A percentile compares a stretch with the other conserved stretches of the same genome.
These are phyloP conservation scores for Myopa testacea DNA, from an alignment of 2,888 invertebrate species.

Conservation along the genomic window DNA sequence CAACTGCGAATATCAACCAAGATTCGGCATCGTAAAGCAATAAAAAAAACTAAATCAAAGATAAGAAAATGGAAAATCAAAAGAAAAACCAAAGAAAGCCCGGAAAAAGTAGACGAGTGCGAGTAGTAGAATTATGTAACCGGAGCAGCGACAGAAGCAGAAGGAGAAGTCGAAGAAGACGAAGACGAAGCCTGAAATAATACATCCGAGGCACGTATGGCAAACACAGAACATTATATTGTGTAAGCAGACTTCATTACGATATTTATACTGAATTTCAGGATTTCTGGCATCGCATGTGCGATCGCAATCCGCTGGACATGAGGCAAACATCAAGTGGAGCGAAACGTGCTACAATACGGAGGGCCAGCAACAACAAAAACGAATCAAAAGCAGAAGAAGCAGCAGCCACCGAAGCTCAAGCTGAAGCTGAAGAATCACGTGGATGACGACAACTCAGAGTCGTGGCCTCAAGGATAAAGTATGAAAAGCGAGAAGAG, in stretches of 20 bases:
- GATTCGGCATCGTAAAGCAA: slow-evolving; percentile 16
- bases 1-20: slow-evolving; percentile 1
- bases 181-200: slow-evolving; percentile 52
- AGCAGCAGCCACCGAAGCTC: background rate
- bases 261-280: slow-evolving; percentile 65
- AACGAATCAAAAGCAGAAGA: background rate
- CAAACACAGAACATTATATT: slow-evolving; percentile 66
- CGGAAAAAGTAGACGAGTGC: background rate
- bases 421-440: background rate
- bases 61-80: background rate
- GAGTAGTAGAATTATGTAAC: background rate
- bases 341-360: slow-evolving; percentile 19
- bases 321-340: slow-evolving; percentile 35
- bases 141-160: background rate
- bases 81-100: background rate
- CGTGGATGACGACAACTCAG: background rate
- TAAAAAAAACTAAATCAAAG: slow-evolving; percentile 12
- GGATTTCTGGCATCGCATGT: slow-evolving; percentile 57
- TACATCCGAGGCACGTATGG: slow-evolving; percentile 65
- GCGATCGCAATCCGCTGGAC: slow-evolving; percentile 46
- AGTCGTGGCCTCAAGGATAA: background rate
- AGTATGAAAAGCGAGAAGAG: background rate
- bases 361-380: background rate
- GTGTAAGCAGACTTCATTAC: slow-evolving; percentile 67
- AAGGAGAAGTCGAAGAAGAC: background rate